Evolutionary conservation across 2,797 vertebrate genomes (phyloP), one percentile per base, ranked within the genome.

Genomic region (Austrolebias charrua): DNA sequence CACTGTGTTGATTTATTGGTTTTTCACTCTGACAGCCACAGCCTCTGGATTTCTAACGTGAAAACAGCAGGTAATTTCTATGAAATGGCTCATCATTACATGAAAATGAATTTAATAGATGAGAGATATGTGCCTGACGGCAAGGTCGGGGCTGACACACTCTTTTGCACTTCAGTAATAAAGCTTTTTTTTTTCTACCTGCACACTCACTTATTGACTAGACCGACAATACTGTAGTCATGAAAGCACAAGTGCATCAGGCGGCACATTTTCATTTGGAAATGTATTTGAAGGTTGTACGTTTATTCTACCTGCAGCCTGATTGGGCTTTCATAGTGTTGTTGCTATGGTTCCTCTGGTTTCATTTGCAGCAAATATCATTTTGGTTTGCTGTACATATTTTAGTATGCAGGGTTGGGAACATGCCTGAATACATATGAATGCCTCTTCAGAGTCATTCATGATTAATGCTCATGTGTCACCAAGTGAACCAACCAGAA

Each of bases 31-130:
- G 28, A 68, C 63, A 50, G 38, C 33, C 5, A 5, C 66, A 40
- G 55, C 57, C 60, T 61, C 61, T 75, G 66, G 73, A 74, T 78
- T 66, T 57, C 57, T 58, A 50, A 47, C 48, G 52, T 61, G 64
- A 80, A 40, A 79, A 78, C 54, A 42, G 61, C 58, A 73, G 68
- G 56, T 71, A 64, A 73, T 83, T 84, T 80, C 63, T 76, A 78
- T 80, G 70, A 77, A 83, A 42, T 55, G 53, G 43, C 71, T 76
- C 73, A 78, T 80, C 69, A 79, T 80, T 82, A 81, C 24, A 66
- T 65, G 62, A 66, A 89, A 87, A 88, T 85, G 19, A 82, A 66
- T 81, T 73, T 83, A 74, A 78, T 68, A 47, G 60, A 78, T 71
- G 57, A 66, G 59, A 70, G 61, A 73, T 70, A 56, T 66, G 74